These are phyloP conservation scores for Pangasius sanitwongsei DNA, from an alignment of 2,797 vertebrate species.

Conservation along the genomic window DNA sequence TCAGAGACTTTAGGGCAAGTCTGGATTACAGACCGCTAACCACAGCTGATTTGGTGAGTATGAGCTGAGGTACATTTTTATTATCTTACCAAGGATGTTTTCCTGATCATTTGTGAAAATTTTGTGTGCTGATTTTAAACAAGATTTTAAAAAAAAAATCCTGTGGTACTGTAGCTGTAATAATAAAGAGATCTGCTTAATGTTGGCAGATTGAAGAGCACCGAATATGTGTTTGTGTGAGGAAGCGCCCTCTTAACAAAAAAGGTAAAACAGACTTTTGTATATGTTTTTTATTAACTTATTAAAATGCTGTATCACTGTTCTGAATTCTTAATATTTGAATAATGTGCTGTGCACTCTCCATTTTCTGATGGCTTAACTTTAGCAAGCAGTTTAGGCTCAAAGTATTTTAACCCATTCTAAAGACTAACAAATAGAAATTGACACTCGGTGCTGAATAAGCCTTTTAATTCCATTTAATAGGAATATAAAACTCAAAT, in stretches of 20 bases:
- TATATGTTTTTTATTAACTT: not conserved
- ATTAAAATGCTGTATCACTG: not conserved
- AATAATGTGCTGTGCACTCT: not conserved
- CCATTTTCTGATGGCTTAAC: not conserved
- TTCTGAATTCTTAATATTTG: no score
- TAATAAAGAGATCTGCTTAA: not conserved
- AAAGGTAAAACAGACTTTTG: conserved; percentile 80
- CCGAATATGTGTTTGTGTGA: conserved; percentile 97
- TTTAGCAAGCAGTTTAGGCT: not conserved
- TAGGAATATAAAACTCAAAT: not conserved
- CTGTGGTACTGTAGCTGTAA: not conserved
- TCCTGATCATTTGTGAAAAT: not conserved
- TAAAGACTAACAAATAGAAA: not conserved
- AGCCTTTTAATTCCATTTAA: not conserved
- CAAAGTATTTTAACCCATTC: not conserved
- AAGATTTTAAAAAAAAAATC: not conserved
- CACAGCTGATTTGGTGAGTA: conserved; percentile 89
- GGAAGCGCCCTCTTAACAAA: conserved; percentile 96
- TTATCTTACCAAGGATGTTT: not conserved
- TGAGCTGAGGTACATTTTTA: not conserved
- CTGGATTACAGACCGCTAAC: conserved; percentile 95
- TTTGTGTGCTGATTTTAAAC: not conserved
- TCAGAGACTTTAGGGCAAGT: conserved; percentile 94
- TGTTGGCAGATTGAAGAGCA: conserved; percentile 91
- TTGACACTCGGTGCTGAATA: not conserved